These are phyloP conservation scores for Ispidina picta DNA, from an alignment of 2,797 vertebrate genomes.

Conservation along the genomic window DNA sequence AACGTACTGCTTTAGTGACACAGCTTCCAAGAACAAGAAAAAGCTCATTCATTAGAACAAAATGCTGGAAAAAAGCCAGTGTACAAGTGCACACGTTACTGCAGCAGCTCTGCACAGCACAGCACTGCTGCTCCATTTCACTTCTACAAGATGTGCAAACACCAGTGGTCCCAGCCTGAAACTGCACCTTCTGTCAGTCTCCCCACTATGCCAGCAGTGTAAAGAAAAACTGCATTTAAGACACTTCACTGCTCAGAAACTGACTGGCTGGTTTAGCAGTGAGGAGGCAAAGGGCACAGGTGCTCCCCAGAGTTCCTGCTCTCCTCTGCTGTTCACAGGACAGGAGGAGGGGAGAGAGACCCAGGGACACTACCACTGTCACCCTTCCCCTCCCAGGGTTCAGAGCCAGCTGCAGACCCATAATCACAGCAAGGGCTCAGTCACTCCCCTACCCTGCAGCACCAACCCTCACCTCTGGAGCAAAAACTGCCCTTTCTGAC, in stretches of 20 bases:
- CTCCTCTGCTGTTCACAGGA: not conserved
- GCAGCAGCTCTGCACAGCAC: fast-evolving
- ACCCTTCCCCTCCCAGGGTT: not conserved
- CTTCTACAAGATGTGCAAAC: not conserved
- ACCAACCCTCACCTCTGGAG: fast-evolving
- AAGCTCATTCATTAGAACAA: not conserved
- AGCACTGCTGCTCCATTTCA: not conserved
- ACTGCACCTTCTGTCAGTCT: not conserved
- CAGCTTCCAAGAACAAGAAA: not conserved
- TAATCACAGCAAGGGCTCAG: not conserved
- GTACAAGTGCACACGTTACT: not conserved
- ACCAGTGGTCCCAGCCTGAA: not conserved
- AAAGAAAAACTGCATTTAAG: not conserved
- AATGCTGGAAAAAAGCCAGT: not conserved
- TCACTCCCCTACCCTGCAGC: not conserved
- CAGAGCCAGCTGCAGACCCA: not conserved
- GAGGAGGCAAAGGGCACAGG: not conserved
- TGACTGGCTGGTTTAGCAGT: not conserved
- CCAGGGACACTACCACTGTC: fast-evolving
- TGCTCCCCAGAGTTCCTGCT: not conserved
- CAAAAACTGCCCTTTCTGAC: not conserved
- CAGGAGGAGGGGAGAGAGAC: not conserved
- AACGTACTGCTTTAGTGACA: not conserved
- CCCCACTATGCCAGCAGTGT: fast-evolving
- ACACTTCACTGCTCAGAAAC: not conserved